These are phyloP conservation scores for Cistogaster globosa DNA, from an alignment of 2,888 invertebrate species.

Conservation along the genomic window DNA sequence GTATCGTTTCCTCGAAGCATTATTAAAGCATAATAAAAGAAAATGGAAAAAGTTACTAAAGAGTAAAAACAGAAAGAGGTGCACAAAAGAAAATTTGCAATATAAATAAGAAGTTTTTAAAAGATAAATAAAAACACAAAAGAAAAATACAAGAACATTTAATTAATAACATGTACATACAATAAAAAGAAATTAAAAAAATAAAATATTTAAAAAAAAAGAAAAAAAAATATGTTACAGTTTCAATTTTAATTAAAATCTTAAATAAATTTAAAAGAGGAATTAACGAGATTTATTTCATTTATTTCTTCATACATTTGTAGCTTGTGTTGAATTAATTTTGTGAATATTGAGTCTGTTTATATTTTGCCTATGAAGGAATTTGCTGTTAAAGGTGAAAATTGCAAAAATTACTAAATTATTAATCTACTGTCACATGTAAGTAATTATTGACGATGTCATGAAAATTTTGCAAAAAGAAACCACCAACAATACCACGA, in stretches of 20 bases:
- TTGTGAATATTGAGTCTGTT: slow-evolving; percentile 25
- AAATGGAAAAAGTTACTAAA: slow-evolving; percentile 55
- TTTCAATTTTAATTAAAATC: not conserved
- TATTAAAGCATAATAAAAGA: slow-evolving; percentile 51
- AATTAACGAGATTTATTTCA: slow-evolving; percentile 1
- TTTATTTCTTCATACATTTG: slow-evolving; percentile 8
- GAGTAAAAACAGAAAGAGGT: slow-evolving; percentile 49
- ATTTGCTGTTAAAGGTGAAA: slow-evolving; percentile 9
- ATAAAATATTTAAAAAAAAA: slow-evolving; percentile 7
- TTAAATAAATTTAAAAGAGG: not conserved
- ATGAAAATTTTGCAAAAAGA: slow-evolving; percentile 76
- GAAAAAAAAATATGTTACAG: not conserved
- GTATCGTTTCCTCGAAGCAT: slow-evolving; percentile 55
- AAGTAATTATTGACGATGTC: slow-evolving; percentile 69
- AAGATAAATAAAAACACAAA: slow-evolving; percentile 42
- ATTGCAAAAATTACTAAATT: not conserved
- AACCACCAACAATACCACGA: slow-evolving; percentile 65
- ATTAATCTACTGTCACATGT: slow-evolving; percentile 61
- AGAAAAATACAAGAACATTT: slow-evolving; percentile 46
- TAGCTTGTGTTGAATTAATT: slow-evolving; percentile 21
- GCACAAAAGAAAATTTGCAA: slow-evolving; percentile 64
- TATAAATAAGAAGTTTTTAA: slow-evolving; percentile 49
- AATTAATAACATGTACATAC: slow-evolving; percentile 38
- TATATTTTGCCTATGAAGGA: slow-evolving; percentile 29
- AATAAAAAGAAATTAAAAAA: slow-evolving; percentile 34